These are phyloP conservation scores for Stenchaetothrips biformis DNA, from an alignment of 2,888 invertebrate species.

Conservation along the genomic window DNA sequence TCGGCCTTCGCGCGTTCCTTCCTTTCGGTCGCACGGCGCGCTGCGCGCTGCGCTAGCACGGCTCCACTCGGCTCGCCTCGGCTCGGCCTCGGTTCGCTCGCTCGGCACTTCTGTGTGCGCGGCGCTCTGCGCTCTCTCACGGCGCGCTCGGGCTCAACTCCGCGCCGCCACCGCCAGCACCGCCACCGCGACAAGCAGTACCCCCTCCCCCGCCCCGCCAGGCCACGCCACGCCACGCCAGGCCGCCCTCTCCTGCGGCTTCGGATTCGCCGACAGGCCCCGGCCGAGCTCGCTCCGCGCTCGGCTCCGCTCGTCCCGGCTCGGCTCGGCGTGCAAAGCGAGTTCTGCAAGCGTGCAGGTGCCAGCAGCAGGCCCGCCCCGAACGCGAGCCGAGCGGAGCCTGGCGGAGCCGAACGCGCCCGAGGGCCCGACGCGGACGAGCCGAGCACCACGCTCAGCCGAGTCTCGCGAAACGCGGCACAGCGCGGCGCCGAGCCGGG, in stretches of 20 bases:
- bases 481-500: not conserved
- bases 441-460: not conserved
- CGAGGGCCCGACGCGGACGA: not conserved
- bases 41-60: not conserved
- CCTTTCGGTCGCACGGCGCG: not conserved
- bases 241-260: not conserved
- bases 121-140: not conserved
- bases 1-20: no score
- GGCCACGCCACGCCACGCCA: conserved; percentile 10
- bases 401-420: not conserved
- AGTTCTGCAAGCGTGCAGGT: conserved; percentile 17
- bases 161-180: no score
- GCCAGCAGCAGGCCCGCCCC: not conserved
- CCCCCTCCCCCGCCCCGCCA: conserved; percentile 8
- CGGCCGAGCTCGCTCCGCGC: conserved; percentile 3
- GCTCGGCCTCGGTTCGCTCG: not conserved
- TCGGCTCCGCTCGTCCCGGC: not conserved
- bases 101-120: not conserved
- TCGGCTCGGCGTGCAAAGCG: not conserved
- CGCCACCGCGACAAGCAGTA: not conserved
- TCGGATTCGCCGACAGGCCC: not conserved
- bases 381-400: not conserved
- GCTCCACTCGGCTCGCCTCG: not conserved
- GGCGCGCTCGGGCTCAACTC: not conserved
- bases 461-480: not conserved